Evolutionary conservation across 2,888 invertebrate genomes (phyloP).

Genomic region (Resseliella maxima): DNA sequence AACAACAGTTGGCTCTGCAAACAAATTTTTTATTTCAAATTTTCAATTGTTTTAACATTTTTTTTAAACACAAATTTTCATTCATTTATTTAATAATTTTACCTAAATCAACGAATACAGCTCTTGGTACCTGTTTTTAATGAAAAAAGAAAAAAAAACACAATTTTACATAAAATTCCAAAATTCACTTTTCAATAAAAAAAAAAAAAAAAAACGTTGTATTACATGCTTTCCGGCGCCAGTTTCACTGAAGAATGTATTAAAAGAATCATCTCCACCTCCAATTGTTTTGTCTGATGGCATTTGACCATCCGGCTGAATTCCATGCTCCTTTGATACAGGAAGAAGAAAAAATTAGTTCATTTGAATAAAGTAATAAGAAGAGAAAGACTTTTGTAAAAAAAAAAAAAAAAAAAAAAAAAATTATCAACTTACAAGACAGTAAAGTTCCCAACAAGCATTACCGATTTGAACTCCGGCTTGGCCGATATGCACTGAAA

Average conservation of each 20-base stretch:
- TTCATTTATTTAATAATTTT: background rate
- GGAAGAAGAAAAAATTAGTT: background rate
- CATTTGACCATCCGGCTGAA: constrained; percentile 80
- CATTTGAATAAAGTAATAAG: too few species aligned
- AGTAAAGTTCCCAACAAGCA: constrained; percentile 88
- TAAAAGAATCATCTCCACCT: constrained; percentile 81
- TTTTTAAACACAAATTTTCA: background rate
- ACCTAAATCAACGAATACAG: constrained; percentile 85
- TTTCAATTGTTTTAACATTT: too few species aligned
- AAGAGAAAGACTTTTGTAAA: background rate
- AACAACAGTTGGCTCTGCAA: constrained; percentile 86
- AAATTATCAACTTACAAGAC: constrained; percentile 69
- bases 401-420: background rate
- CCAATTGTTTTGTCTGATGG: constrained; percentile 78
- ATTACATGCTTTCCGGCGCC: constrained; percentile 80
- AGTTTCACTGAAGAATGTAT: constrained; percentile 83
- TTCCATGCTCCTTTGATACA: constrained; percentile 72
- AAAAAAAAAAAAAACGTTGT: background rate
- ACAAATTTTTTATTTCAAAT: background rate
- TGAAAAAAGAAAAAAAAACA: background rate
- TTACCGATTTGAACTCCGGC: constrained; percentile 90
- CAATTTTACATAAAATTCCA: too few species aligned
- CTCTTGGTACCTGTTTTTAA: constrained; percentile 73
- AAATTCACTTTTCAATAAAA: background rate
- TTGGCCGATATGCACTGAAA: constrained; percentile 83